These are phyloP conservation scores for Etheostoma perlongum DNA, from an alignment of 2,797 vertebrate genomes.

Conservation along the genomic window DNA sequence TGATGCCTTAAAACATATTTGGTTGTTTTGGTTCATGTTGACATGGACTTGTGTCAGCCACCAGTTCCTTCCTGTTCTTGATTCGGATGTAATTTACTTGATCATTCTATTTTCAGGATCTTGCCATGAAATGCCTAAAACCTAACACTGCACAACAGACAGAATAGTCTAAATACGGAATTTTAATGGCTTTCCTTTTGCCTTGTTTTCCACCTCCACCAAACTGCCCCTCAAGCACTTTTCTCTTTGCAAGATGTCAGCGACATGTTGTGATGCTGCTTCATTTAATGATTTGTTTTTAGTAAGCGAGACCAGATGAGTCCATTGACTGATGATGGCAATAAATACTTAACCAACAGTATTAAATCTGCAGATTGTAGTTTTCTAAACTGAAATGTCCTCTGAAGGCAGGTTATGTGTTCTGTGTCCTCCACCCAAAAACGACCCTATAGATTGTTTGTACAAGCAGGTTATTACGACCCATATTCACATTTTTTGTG, in stretches of 20 bases:
- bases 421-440: no score
- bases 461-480: no score
- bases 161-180: neutral
- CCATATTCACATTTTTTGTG: no score
- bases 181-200: neutral
- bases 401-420: slow-evolving; percentile 5
- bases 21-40: slow-evolving; percentile 40
- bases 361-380: slow-evolving; percentile 5
- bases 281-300: slow-evolving; percentile 7
- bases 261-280: neutral
- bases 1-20: neutral
- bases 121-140: neutral
- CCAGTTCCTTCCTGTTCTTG: neutral
- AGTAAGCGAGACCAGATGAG: slow-evolving; percentile 10
- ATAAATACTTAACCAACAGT: neutral
- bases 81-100: neutral
- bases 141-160: neutral
- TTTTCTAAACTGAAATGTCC: slow-evolving; percentile 26
- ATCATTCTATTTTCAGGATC: neutral
- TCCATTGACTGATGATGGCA: neutral
- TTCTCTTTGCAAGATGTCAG: slow-evolving; percentile 6
- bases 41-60: neutral
- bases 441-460: no score
- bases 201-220: slow-evolving; percentile 16
- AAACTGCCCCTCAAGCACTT: slow-evolving; percentile 19